Percentiles rank a stretch among this genome's conserved stretches.
Conservation (phyloP, 2,888 invertebrate genomes). For the Zele albiditarsus region DNA sequence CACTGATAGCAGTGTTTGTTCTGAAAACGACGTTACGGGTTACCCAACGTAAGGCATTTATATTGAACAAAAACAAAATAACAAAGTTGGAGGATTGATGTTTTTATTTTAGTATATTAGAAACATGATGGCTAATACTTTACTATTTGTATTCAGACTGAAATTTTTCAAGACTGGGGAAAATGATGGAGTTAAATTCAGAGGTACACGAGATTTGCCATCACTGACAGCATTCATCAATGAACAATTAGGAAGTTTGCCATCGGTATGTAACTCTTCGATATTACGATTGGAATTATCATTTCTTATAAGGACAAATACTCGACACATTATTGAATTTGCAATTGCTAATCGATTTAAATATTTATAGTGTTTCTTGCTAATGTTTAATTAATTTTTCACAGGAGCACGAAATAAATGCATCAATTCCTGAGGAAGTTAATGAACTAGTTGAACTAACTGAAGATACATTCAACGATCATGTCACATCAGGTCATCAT, state of each 20-base stretch:
- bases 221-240: conserved; percentile 85
- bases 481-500: conserved; percentile 83
- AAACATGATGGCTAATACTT: not conserved
- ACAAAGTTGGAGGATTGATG: no score
- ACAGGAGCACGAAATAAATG: conserved; percentile 45
- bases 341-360: no score
- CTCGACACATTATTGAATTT: no score
- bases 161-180: conserved; percentile 85
- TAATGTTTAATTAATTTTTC: no score
- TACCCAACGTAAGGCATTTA: conserved; percentile 74
- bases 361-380: no score
- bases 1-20: conserved; percentile 80
- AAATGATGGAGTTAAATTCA: conserved; percentile 82
- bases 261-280: conserved; percentile 56
- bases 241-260: conserved; percentile 78
- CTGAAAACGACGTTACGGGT: conserved; percentile 84
- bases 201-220: conserved; percentile 85
- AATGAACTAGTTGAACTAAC: conserved; percentile 82
- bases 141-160: conserved; percentile 74
- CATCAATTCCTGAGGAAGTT: conserved; percentile 74
- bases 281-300: not conserved
- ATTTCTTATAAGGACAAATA: not conserved
- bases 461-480: conserved; percentile 84
- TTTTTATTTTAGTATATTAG: not conserved
- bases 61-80: not conserved